These are phyloP conservation scores for Acronicta psi DNA, from an alignment of 2,888 invertebrate species.

Conservation along the genomic window DNA sequence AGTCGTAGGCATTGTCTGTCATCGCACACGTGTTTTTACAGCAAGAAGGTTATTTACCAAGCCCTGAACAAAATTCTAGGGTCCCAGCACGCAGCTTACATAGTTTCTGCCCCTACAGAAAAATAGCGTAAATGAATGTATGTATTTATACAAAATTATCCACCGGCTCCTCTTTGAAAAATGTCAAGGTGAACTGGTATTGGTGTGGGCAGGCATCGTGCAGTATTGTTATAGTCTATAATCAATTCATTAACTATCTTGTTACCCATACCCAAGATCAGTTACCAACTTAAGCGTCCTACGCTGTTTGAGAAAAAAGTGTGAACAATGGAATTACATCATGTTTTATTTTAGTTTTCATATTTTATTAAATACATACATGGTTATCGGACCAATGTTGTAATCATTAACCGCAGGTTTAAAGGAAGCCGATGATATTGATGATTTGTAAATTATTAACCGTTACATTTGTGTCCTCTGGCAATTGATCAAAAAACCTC, in stretches of 20 bases:
- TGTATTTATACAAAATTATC: background rate
- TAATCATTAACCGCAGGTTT: conserved; percentile 1
- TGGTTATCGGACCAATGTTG: conserved; percentile 3
- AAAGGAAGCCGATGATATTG: background rate
- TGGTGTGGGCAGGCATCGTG: conserved; percentile 1
- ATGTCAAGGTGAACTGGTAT: background rate
- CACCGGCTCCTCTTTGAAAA: conserved; percentile 8
- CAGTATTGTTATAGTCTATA: background rate
- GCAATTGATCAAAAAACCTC: no score
- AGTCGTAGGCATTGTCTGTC: no score
- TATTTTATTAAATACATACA: conserved; percentile 7
- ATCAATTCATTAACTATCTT: background rate
- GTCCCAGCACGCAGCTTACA: no score
- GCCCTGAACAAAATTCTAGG: no score
- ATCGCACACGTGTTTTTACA: no score
- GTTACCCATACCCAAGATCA: background rate
- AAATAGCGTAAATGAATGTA: no score
- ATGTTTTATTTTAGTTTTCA: conserved; percentile 11
- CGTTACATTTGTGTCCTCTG: no score
- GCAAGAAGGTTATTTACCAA: no score
- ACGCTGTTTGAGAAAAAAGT: conserved; percentile 9
- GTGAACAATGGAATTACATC: conserved; percentile 25
- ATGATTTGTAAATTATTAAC: no score
- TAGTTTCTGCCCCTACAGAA: no score
- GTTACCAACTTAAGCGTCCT: conserved; percentile 1